Conservation (phyloP, 2,113 vertebrate genomes). For the Gymnogyps californianus region DNA sequence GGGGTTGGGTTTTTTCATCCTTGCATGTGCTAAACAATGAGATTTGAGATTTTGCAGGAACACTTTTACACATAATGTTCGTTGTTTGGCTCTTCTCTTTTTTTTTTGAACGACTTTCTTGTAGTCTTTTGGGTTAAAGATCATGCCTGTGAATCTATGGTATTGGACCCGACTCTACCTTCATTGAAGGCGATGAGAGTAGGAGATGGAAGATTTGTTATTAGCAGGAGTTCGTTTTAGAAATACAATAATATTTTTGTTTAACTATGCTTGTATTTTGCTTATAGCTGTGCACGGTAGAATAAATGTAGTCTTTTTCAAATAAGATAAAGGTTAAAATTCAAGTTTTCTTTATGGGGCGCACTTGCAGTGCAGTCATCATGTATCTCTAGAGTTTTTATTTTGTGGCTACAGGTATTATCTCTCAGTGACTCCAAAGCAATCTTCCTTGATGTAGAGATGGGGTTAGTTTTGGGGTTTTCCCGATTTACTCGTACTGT, state of each 20-base stretch:
- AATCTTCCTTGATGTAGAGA: background rate
- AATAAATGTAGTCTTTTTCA: slow-evolving; percentile 6
- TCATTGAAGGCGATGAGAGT: background rate
- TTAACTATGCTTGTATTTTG: background rate
- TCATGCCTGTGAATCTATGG: background rate
- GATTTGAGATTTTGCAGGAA: background rate
- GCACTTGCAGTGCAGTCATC: background rate
- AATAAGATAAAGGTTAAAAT: slow-evolving; percentile 34
- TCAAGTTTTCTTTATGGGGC: background rate
- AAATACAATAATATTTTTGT: background rate
- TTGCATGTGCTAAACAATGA: background rate
- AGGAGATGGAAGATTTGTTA: background rate
- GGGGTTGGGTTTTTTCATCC: background rate
- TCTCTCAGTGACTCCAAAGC: background rate
- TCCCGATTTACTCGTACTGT: background rate
- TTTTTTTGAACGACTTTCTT: background rate
- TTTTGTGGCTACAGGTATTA: background rate
- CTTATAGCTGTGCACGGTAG: background rate
- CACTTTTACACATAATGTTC: background rate
- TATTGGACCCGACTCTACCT: background rate
- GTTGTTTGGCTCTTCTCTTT: background rate
- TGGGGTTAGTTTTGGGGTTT: background rate
- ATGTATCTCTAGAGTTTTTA: background rate
- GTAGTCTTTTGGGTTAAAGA: slow-evolving; percentile 1
- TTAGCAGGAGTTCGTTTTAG: background rate